Conservation (phyloP, 2,113 vertebrate genomes). For the Notothenia rossii region DNA sequence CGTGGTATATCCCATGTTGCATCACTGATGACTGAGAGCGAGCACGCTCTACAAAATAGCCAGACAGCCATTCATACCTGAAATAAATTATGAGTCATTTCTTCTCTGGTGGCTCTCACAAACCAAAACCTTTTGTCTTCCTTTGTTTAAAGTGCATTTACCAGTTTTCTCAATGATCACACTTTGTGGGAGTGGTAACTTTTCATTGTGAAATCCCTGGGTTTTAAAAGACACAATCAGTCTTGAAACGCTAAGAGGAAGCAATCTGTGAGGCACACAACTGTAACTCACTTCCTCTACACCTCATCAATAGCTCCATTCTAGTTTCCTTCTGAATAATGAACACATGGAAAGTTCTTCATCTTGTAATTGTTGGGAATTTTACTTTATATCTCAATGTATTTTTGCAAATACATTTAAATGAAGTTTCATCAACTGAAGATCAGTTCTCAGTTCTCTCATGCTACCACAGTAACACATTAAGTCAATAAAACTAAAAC, state of each 20-base stretch:
- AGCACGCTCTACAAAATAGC: constrained; percentile 25
- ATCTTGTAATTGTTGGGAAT: neutral
- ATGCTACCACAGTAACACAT: neutral
- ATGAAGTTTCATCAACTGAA: neutral
- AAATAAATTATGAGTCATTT: constrained; percentile 63
- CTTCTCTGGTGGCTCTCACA: constrained; percentile 9
- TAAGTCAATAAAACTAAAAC: neutral
- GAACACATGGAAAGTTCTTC: neutral
- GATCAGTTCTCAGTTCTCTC: too few species aligned
- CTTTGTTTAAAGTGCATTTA: constrained; percentile 27
- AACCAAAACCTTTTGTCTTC: constrained; percentile 41
- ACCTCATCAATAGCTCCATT: neutral
- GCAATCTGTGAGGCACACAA: constrained; percentile 2
- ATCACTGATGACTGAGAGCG: constrained; percentile 58
- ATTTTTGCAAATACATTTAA: neutral
- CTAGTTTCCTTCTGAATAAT: neutral
- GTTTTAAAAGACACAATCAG: neutral
- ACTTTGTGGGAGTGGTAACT: constrained; percentile 31
- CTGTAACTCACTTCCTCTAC: constrained; percentile 56
- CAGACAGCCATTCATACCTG: constrained; percentile 68
- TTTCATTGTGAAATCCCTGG: constrained; percentile 46
- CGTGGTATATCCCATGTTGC: constrained; percentile 62
- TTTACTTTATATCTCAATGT: neutral
- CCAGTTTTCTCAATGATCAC: constrained; percentile 46
- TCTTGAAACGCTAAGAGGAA: constrained; percentile 50